Evolutionary conservation across 2,113 vertebrate species (phyloP), one percentile per base, ranked within the genome.

Genomic region (Ctenodactylus gundi): DNA sequence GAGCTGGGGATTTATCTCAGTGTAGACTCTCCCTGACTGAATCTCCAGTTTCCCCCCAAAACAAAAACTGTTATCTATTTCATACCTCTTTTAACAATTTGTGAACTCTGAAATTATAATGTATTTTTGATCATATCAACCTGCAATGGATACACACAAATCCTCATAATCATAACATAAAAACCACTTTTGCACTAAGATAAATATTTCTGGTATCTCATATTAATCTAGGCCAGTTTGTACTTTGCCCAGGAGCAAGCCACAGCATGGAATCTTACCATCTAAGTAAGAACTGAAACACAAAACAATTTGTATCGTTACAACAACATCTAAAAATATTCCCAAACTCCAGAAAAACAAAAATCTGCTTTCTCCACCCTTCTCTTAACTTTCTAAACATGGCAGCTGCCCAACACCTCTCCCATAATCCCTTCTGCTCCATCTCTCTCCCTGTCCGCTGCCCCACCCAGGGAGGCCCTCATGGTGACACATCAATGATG

Each of bases 191-290:
- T 91, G 34, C 27, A 3, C 39, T 11, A 89, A 2, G 58, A 65
- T 91, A 93, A 91, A 93, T 65, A 68, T 70, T 87, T 7, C 60
- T 65, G 46, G 17, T 44, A 51, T 60, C 49, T 55, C 62, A 88
- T 51, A 80, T 93, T 65, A 91, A 84, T 70, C 57, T 49, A 76
- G 39, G 10, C 44, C 87, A 91, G 55, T 14, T 73, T 83, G 65
- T 15, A 64, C 51, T 91, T 77, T 93, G 41, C 78, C 60, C 90
- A 34, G 44, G 93, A 95, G 57, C 57, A 95, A 91, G 34, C 11
- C 44, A 34, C 44, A 73, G 67, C 8, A 34, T 36, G 57, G 64
- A 68, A 5, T 41, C 34, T 90, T 84, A 78, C 39, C n/a, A 46
- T 90, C 70, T 53, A 86, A 82, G 34, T 65, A 76, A 85, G 21